Base-by-base conservation (phyloP, 2,113 vertebrate species). In the Poecile atricapillus region DNA sequence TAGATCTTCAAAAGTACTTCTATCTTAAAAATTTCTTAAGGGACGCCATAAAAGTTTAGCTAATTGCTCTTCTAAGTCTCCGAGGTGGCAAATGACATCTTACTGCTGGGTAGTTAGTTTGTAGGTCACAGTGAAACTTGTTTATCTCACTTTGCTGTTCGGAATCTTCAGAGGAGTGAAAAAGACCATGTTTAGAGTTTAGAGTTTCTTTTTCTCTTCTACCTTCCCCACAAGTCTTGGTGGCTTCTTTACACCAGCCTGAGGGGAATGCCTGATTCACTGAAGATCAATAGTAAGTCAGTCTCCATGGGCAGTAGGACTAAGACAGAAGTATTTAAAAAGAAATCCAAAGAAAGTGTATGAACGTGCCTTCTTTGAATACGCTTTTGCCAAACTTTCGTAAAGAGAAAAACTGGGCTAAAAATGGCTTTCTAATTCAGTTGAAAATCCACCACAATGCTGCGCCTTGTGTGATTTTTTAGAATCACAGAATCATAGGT, bases 351-450 rank as follows among this genome's bases (percentile, higher is more conserved):
- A n/a, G 25, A 19, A 35, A 70, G 33, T 1, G 0, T 64, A 15
- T 17, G 41, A 71, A 21, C 0, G 0, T 0, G 2, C 24, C 58
- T 71, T 59, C 50, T 64, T 77, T 56, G 24, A 70, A 83, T 25
- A 43, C 5, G 11, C 15, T 46, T 78, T 12, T 30, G 19, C 55
- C 60, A 55, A 83, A 76, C 43, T 46, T 83, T 13, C 39, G 12
- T 44, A 11, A 59, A 64, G 44, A 78, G 27, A 39, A 91, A 82
- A 79, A 28, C 8, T 27, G 35, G 3, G 13, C 68, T 75, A 4
- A 22, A 85, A 67, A 62, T 28, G 15, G 11, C 33, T 21, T 68
- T 89, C 49, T 47, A 23, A 30, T 52, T n/a, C 5, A 46, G 52
- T 22, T 68, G 69, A 69, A 81, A 60, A 78, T 28, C 65, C 24